phyloP scores from a whole-genome alignment of 2,888 invertebrate species.

The Agrotis clavis region DNA sequence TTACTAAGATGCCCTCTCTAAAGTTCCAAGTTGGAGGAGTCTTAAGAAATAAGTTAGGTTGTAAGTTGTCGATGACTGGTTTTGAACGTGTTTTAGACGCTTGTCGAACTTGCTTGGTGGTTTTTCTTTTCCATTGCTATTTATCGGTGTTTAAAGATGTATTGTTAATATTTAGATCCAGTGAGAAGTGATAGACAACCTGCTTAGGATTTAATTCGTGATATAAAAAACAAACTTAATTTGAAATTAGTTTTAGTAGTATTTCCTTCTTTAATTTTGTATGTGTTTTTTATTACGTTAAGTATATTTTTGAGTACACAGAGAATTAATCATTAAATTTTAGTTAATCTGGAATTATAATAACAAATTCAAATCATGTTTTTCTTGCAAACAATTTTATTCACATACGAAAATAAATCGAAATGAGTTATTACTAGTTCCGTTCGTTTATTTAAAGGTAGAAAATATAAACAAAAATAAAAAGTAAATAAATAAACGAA shows the following conservation, averaged over 20 bases:
- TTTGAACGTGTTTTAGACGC: constrained; percentile 16
- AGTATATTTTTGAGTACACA: too few relatives aligned
- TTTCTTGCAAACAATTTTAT: not conserved
- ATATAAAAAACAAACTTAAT: too few relatives aligned
- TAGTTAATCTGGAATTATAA: too few relatives aligned
- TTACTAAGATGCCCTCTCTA: constrained; percentile 52
- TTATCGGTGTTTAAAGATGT: too few relatives aligned
- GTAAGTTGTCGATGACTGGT: constrained; percentile 39
- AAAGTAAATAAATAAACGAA: constrained; percentile 18
- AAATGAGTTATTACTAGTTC: not conserved
- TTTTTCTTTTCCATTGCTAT: not conserved
- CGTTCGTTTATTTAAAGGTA: not conserved
- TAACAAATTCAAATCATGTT: not conserved
- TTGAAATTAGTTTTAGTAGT: too few relatives aligned
- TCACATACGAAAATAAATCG: too few relatives aligned
- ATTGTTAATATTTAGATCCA: too few relatives aligned
- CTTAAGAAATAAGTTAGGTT: constrained; percentile 48
- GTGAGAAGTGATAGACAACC: too few relatives aligned
- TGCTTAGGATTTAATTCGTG: too few relatives aligned
- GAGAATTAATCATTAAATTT: too few relatives aligned
- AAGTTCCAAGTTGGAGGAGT: constrained; percentile 40
- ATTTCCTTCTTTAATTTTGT: too few relatives aligned
- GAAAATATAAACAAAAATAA: not conserved
- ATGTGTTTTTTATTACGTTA: too few relatives aligned
- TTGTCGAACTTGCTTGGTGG: constrained; percentile 2